Evolutionary conservation across 2,888 invertebrate species (phyloP).

Genomic region (Adela reaumurella): DNA sequence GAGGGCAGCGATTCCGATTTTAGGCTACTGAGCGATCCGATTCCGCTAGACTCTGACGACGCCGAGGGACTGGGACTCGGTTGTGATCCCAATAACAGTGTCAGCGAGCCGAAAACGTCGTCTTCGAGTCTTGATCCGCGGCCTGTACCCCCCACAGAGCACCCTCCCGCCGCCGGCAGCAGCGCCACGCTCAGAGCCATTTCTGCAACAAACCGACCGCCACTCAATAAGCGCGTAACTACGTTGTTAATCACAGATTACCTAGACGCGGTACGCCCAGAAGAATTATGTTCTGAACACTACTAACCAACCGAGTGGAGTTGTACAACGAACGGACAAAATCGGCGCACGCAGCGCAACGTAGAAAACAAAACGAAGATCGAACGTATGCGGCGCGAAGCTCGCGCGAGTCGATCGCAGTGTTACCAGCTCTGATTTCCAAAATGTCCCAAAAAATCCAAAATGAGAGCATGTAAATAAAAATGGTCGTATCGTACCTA

Average conservation of each 20-base stretch:
- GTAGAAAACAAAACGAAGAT: neutral
- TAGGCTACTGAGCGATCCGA: slow-evolving; percentile 55
- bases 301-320: neutral
- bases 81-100: slow-evolving; percentile 49
- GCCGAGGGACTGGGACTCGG: slow-evolving; percentile 54
- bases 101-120: slow-evolving; percentile 32
- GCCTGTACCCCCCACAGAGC: slow-evolving; percentile 51
- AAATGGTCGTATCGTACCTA: too few species aligned
- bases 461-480: too few species aligned
- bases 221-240: neutral
- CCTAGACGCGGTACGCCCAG: neutral
- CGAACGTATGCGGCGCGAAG: neutral
- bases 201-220: slow-evolving; percentile 26
- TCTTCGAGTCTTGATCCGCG: slow-evolving; percentile 41
- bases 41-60: slow-evolving; percentile 61
- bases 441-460: too few species aligned
- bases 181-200: slow-evolving; percentile 63
- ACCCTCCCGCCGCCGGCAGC: slow-evolving; percentile 37
- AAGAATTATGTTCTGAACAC: neutral
- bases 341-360: neutral
- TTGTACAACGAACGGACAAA: neutral
- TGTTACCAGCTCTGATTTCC: too few species aligned
- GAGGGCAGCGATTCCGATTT: slow-evolving; percentile 50
- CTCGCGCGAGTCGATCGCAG: neutral
- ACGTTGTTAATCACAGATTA: too few species aligned